phyloP scores from a whole-genome alignment of 2,888 invertebrate species.

The Metacarcinus magister region DNA sequence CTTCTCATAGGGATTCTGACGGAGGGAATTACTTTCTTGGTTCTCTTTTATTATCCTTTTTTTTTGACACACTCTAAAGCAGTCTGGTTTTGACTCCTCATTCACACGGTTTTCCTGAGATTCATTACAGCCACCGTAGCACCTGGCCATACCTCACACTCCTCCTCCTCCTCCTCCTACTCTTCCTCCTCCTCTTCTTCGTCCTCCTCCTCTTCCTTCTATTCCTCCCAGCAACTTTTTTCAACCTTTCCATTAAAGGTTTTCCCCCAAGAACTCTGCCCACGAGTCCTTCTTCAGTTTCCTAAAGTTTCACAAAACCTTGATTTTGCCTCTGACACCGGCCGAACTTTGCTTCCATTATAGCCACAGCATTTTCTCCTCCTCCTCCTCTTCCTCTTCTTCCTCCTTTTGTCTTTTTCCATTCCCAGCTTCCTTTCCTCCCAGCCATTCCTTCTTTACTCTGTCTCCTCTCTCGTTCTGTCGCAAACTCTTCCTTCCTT shows the following conservation, averaged over 20 bases:
- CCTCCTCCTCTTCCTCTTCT: neutral
- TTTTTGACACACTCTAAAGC: neutral
- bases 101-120: constrained; percentile 13
- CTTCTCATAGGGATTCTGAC: neutral
- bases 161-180: too few species aligned
- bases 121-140: neutral
- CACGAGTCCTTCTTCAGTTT: neutral
- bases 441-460: neutral
- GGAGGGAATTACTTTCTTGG: neutral
- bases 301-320: neutral
- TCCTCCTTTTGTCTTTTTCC: neutral
- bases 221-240: neutral
- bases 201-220: too few species aligned
- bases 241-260: constrained; percentile 10
- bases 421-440: neutral
- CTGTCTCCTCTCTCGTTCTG: neutral
- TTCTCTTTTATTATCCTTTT: neutral
- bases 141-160: neutral
- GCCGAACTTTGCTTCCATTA: neutral
- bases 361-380: neutral
- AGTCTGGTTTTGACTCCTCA: neutral
- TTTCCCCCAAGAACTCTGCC: neutral
- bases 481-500: neutral
- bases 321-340: neutral
- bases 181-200: too few species aligned